phyloP scores from a whole-genome alignment of 2,888 invertebrate genomes.

The Acrocyrtus sp. region DNA sequence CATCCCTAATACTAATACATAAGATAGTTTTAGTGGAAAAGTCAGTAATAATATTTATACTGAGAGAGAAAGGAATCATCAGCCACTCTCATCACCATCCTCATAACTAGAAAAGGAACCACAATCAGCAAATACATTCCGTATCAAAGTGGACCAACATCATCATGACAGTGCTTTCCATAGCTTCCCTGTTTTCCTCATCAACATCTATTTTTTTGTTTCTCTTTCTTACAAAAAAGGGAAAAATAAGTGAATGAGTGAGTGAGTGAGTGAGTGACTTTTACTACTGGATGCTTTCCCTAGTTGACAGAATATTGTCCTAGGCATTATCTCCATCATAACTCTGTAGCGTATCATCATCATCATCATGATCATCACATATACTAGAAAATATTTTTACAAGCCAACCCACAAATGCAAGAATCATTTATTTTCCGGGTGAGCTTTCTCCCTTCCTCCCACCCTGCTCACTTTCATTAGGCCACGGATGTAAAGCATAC shows the following conservation, averaged over 20 bases:
- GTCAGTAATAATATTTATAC: constrained; percentile 33
- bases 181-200: constrained; percentile 12
- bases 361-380: neutral
- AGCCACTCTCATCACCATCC: constrained; percentile 21
- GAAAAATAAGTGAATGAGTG: constrained; percentile 32
- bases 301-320: constrained; percentile 40
- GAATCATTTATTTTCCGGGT: constrained; percentile 46
- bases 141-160: constrained; percentile 43
- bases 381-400: no score
- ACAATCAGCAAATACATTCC: constrained; percentile 10
- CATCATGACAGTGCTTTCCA: constrained; percentile 39
- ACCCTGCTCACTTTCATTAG: constrained; percentile 18
- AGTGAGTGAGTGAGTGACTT: constrained; percentile 41
- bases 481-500: neutral
- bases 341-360: neutral
- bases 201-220: constrained; percentile 6
- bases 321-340: constrained; percentile 18
- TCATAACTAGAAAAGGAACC: constrained; percentile 1
- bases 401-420: constrained; percentile 34
- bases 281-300: no score
- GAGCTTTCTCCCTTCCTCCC: constrained; percentile 33
- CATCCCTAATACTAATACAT: no score
- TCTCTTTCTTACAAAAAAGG: constrained; percentile 9
- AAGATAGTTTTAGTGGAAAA: constrained; percentile 12
- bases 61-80: constrained; percentile 30